Percentiles rank a stretch among this genome's conserved stretches.
These are phyloP conservation scores for Cepaea hortensis DNA, from an alignment of 2,888 invertebrate species.

Conservation along the genomic window DNA sequence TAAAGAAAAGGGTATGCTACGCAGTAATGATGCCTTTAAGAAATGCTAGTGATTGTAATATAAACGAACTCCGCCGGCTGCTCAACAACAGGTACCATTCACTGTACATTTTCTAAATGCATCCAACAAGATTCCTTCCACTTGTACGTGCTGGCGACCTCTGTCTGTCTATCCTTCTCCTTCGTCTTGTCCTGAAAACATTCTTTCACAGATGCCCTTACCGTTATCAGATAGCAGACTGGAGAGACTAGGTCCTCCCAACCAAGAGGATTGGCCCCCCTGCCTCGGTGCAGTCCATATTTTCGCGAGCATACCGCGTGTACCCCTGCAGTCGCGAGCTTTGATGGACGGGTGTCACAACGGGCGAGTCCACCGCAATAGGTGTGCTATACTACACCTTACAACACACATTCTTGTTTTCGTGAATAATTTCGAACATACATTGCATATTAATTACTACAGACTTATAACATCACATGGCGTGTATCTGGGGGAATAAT, in stretches of 20 bases:
- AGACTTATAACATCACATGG: neutral
- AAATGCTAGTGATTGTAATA: too few species aligned
- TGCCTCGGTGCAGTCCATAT: constrained; percentile 57
- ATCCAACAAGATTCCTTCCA: too few species aligned
- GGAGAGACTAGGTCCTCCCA: constrained; percentile 10
- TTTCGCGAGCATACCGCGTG: constrained; percentile 56
- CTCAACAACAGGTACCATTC: too few species aligned
- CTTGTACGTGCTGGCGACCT: neutral
- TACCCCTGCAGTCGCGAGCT: constrained; percentile 69
- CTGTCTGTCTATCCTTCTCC: neutral
- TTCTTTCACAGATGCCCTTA: constrained; percentile 33
- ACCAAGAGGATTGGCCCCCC: constrained; percentile 51
- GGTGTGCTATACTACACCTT: constrained; percentile 7
- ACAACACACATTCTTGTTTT: neutral
- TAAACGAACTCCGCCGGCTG: too few species aligned
- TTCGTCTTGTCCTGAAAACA: neutral
- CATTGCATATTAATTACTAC: neutral
- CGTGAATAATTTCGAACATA: neutral
- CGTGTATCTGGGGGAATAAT: neutral
- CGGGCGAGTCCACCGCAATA: constrained; percentile 61
- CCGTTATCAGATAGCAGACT: constrained; percentile 46
- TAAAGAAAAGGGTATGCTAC: too few species aligned
- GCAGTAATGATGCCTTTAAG: too few species aligned
- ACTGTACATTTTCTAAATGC: too few species aligned
- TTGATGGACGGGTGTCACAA: constrained; percentile 74